Evolutionary conservation across 2,888 invertebrate genomes (phyloP), one percentile per base, ranked within the genome.

Genomic region (Cryptocheilus praepositus): DNA sequence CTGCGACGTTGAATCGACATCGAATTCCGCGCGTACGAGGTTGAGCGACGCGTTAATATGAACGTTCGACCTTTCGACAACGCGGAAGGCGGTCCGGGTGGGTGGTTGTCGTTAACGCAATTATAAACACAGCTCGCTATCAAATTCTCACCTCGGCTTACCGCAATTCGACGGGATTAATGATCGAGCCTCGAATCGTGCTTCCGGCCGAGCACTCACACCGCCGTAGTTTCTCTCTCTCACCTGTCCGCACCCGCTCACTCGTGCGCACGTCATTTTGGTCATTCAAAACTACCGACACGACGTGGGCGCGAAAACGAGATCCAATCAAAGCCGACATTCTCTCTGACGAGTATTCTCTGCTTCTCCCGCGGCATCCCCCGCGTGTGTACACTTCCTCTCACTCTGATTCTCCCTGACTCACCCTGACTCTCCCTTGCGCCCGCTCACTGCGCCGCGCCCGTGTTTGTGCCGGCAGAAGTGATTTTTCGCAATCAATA

Each of bases 401-500:
- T 46, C 45, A 51, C 52, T 60, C n/a, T 49, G 22, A n/a, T n/a
- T 51, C 51, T 64, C 46, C 61, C 53, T 56, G n/a, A n/a, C 59
- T 61, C 45, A 51, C 52, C 62, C n/a, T 49, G 22, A n/a, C n/a
- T 51, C 51, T 64, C 46, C 61, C 53, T 56, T 67, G n/a, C 53
- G 59, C 11, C 36, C 36, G 36, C 8, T 7, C 11, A 36, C 7
- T 36, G 36, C 36, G 36, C 36, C 36, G 36, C 36, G 36, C 36
- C 16, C 58, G 46, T 61, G 51, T 65, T 69, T 61, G 65, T 11
- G 13, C 36, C 36, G 67, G 44, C 61, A 58, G 28, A 36, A 67
- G 71, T 68, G 73, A 73, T 71, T 73, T 71, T 73, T 73, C 68
- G 71, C 71, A 68, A 73, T 73, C 73, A 71, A 73, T 73, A 71